A percentile compares a stretch with the other conserved stretches of the same genome.
These are phyloP conservation scores for Corythornis cristatus DNA, from an alignment of 2,113 vertebrate species.

Conservation along the genomic window DNA sequence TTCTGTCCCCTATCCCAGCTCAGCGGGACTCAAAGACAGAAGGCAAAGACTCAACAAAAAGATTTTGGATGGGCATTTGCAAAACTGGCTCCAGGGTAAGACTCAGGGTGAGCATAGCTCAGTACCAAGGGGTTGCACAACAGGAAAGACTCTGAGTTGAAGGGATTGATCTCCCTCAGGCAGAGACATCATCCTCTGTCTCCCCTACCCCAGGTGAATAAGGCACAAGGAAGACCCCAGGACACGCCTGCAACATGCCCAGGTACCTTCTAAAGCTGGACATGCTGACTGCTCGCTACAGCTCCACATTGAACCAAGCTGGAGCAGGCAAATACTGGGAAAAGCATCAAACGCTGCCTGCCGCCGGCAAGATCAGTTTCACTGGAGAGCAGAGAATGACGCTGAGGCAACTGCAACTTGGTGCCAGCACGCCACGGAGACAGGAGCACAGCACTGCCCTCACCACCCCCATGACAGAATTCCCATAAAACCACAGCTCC, in stretches of 20 bases:
- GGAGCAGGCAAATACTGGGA: rapidly evolving
- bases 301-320: rapidly evolving
- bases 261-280: background rate
- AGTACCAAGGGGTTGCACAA: background rate
- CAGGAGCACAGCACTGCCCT: background rate
- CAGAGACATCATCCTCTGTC: background rate
- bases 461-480: background rate
- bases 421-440: background rate
- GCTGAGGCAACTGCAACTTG: background rate
- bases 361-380: background rate
- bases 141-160: background rate
- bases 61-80: background rate
- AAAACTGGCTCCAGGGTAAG: background rate
- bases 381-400: background rate
- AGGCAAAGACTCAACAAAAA: background rate
- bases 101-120: background rate
- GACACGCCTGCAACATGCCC: background rate
- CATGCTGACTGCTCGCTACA: background rate
- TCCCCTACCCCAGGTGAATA: background rate
- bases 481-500: background rate
- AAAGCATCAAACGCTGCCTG: background rate
- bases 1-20: background rate
- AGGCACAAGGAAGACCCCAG: background rate
- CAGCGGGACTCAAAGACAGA: background rate
- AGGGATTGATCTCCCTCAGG: background rate